Evolutionary conservation across 1,140 invertebrate genomes (phyloP).

Genomic region (Drosophila takahashii): DNA sequence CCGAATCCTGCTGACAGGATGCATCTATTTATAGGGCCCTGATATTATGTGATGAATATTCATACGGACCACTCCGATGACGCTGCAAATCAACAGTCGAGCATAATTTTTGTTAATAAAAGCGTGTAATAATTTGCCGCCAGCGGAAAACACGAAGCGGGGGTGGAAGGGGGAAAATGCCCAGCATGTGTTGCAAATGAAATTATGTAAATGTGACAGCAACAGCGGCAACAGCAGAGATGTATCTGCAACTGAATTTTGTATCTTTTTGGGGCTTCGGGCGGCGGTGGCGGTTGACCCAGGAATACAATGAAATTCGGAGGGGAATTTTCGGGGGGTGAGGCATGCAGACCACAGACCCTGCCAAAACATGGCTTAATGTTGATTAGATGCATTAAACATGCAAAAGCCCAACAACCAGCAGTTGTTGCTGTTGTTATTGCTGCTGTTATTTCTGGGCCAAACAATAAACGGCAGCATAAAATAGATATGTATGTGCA

Average conservation of each 20-base stretch:
- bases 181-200: constrained; percentile 68
- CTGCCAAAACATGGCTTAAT: constrained; percentile 74
- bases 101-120: constrained; percentile 72
- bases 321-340: background rate
- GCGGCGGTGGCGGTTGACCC: constrained; percentile 50
- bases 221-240: constrained; percentile 42
- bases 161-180: background rate
- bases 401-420: constrained; percentile 58
- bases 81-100: constrained; percentile 72
- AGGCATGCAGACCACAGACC: constrained; percentile 33
- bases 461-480: constrained; percentile 61
- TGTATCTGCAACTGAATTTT: constrained; percentile 49
- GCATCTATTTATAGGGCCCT: constrained; percentile 61
- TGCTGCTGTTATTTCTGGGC: constrained; percentile 26
- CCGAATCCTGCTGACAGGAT: constrained; percentile 5
- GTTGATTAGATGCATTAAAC: constrained; percentile 79
- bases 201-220: constrained; percentile 81
- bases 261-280: constrained; percentile 29
- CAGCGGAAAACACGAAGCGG: background rate
- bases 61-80: constrained; percentile 57
- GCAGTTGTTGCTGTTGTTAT: constrained; percentile 44
- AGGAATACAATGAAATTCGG: constrained; percentile 57
- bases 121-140: constrained; percentile 71
- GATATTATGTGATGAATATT: constrained; percentile 74
- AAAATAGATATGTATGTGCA: constrained; percentile 52